Conservation (phyloP, 2,797 vertebrate genomes). For the Tokudaia tokunoshimensis region DNA sequence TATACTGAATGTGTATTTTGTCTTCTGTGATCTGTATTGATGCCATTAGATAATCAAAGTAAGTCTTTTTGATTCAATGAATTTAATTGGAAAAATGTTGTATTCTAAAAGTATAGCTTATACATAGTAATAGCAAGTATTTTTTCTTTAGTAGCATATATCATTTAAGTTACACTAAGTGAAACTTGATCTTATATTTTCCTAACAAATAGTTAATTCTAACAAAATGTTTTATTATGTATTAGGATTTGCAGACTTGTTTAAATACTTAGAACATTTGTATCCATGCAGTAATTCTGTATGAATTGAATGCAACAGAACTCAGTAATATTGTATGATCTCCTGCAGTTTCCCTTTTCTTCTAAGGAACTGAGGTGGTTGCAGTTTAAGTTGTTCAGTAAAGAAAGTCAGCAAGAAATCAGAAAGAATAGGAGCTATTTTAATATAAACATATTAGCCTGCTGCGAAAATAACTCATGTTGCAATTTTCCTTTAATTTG, state of each 20-base stretch:
- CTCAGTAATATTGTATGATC: background rate
- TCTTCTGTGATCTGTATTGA: background rate
- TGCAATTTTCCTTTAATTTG: conserved; percentile 2
- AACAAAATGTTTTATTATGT: background rate
- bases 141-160: background rate
- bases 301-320: background rate
- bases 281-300: background rate
- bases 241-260: background rate
- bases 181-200: background rate
- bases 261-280: background rate
- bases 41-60: background rate
- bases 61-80: background rate
- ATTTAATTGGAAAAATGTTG: background rate
- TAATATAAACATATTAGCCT: background rate
- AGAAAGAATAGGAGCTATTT: conserved; percentile 26
- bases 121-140: background rate
- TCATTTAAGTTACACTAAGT: background rate
- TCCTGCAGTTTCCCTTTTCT: background rate
- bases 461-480: background rate
- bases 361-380: background rate
- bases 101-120: background rate
- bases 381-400: background rate
- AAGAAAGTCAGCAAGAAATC: conserved; percentile 24
- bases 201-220: conserved; percentile 16
- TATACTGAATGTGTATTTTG: background rate